Percentiles rank a stretch among this genome's conserved stretches.
Evolutionary conservation across 2,113 vertebrate species (phyloP).

Genomic region (Oreochromis tanganicae): DNA sequence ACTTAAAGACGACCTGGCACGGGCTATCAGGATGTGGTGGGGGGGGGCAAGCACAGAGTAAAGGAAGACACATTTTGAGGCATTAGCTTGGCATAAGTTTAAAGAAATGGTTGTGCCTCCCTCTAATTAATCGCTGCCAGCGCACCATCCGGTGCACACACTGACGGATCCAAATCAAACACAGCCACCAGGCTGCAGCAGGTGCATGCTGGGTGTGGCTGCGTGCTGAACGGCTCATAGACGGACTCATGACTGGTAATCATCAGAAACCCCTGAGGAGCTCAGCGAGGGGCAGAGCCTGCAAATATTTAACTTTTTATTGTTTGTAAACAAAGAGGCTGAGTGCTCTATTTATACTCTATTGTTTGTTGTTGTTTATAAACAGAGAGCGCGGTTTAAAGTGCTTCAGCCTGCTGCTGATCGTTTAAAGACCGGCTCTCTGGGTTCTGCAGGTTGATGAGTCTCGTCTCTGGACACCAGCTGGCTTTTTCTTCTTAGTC

Average conservation of each 20-base stretch:
- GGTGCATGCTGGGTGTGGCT: not conserved
- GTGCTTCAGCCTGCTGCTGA: not conserved
- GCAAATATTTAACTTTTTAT: not conserved
- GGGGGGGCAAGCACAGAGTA: not conserved
- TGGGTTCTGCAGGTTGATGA: not conserved
- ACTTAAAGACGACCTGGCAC: not conserved
- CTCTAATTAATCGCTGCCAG: not conserved
- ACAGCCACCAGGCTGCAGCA: not conserved
- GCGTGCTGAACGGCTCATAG: not conserved
- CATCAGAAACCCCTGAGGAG: rapidly evolving
- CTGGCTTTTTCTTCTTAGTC: not conserved
- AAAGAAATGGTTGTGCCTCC: not conserved
- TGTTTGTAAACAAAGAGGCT: not conserved
- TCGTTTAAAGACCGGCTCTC: not conserved
- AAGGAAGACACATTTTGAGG: not conserved
- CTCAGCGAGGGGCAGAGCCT: not conserved
- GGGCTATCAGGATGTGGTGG: not conserved
- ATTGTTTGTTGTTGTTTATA: not conserved
- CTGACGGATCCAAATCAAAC: not conserved
- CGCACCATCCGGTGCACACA: not conserved
- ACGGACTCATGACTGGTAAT: not conserved
- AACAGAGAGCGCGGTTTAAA: rapidly evolving
- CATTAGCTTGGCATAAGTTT: not conserved
- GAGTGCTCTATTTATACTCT: rapidly evolving
- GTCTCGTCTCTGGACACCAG: not conserved